Conservation (phyloP, 2,113 vertebrate species). For the Dolichotis patagonum region DNA sequence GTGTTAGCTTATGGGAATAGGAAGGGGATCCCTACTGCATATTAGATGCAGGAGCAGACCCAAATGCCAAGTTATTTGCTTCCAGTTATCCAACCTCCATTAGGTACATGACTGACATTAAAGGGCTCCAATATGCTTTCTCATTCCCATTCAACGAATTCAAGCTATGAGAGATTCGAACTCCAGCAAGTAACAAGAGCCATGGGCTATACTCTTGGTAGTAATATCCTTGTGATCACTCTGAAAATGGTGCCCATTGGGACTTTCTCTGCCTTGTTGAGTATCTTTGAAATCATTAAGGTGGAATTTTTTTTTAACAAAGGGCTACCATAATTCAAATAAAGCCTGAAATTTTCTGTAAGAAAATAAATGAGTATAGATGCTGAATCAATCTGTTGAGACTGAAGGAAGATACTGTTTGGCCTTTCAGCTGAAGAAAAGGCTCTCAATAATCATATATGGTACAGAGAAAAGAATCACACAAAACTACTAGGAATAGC, state of each 20-base stretch:
- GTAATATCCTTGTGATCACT: slow-evolving; percentile 47
- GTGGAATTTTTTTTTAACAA: slow-evolving; percentile 41
- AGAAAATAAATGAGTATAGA: slow-evolving; percentile 43
- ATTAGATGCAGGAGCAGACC: background rate
- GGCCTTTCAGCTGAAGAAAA: slow-evolving; percentile 4
- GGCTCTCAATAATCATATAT: background rate
- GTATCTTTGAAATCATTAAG: slow-evolving; percentile 48
- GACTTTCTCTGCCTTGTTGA: slow-evolving; percentile 29
- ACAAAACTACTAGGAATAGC: slow-evolving; percentile 4
- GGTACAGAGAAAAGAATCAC: slow-evolving; percentile 26
- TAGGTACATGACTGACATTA: background rate
- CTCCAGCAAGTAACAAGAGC: slow-evolving; percentile 28
- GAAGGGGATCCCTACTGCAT: background rate
- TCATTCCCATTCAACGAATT: slow-evolving; percentile 41
- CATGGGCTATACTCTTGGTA: background rate
- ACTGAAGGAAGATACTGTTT: slow-evolving; percentile 7
- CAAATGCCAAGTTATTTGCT: slow-evolving; percentile 42
- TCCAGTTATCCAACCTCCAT: background rate
- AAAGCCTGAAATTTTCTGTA: slow-evolving; percentile 28
- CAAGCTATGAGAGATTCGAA: slow-evolving; percentile 39
- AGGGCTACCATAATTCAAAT: slow-evolving; percentile 32
- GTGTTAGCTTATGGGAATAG: background rate
- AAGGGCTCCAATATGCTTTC: slow-evolving; percentile 20
- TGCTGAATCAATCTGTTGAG: slow-evolving; percentile 15
- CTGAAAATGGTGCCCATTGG: background rate